Base-by-base conservation (phyloP, 2,113 vertebrate genomes). In the Reinhardtius hippoglossoides region DNA sequence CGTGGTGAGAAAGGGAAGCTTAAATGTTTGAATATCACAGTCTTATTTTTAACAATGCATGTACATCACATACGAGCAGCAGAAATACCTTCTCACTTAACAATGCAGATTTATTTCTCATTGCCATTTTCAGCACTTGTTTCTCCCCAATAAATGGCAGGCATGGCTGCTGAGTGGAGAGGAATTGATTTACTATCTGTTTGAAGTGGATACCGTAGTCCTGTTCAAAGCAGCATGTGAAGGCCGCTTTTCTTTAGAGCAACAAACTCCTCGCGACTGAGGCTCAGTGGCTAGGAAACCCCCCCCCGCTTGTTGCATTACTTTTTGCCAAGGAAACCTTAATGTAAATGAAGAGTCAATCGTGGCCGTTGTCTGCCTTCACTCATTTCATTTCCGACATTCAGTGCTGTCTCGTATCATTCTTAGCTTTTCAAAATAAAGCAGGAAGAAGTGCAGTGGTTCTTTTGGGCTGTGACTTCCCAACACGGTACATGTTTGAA, bases 171-270 rank as follows among this genome's bases (percentile, higher is more conserved):
- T 54, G 76, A 88, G 80, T 61, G 76, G 71, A 74, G 64, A 65
- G 24, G 21, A 81, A 71, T 52, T 73, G 55, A 74, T 71, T 71
- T 83, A 68, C 76, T 83, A 69, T 71, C 56, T 76, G 67, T 87
- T 89, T 92, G 76, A 84, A 91, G 77, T 82, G 70, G 62, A 79
- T 73, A 62, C 76, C 78, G 57, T 72, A 62, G 69, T 80, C 56
- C 54, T 79, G 46, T 84, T 90, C 75, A 85, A 89, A 92, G 84
- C 68, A 64, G 62, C 66, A 79, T 72, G 54, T 80, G 67, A 90
- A 92, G 85, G 74, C 81, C 83, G 74, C 80, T 81, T 68, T 73
- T 88, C 60, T 84, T 68, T 52, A 46, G 46, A 69, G 67, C 18
- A 2, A 54, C 8, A 9, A 54, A 9, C 50, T n/a, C 20, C 69